phyloP scores from a whole-genome alignment of 2,797 vertebrate genomes.

The Parotocinclus haroldoi region DNA sequence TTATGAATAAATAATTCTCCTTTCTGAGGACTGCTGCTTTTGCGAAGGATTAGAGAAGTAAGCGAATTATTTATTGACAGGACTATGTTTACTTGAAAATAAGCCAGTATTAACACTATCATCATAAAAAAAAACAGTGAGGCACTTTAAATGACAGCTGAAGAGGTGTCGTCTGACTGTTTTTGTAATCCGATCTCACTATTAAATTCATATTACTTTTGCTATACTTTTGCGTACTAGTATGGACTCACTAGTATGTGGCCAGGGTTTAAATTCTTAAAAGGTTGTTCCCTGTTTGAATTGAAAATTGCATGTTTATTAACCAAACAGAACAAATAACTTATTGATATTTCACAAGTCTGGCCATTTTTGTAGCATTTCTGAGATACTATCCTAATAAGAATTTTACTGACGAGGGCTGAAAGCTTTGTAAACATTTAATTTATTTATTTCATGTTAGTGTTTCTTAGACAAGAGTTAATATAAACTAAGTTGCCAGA shows the following conservation, averaged over 20 bases:
- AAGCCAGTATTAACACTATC: constrained; percentile 35
- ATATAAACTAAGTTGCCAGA: constrained; percentile 45
- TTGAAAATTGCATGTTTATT: constrained; percentile 13
- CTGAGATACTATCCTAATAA: constrained; percentile 28
- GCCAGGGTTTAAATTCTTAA: constrained; percentile 54
- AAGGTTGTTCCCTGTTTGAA: constrained; percentile 55
- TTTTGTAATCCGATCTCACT: constrained; percentile 32
- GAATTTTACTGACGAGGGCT: constrained; percentile 39
- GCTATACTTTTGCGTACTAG: constrained; percentile 31
- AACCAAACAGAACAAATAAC: constrained; percentile 9
- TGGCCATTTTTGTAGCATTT: constrained; percentile 52
- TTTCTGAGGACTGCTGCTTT: constrained; percentile 19
- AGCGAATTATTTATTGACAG: constrained; percentile 23
- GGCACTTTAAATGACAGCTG: constrained; percentile 15
- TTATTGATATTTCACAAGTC: constrained; percentile 27
- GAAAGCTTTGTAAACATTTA: constrained; percentile 46
- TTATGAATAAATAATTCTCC: constrained; percentile 18
- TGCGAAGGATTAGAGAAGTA: constrained; percentile 20
- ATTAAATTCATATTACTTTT: constrained; percentile 26
- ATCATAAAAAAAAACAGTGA: constrained; percentile 7
- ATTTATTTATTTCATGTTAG: constrained; percentile 51
- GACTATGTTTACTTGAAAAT: constrained; percentile 44
- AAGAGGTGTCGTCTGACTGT: constrained; percentile 24
- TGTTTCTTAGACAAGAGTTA: constrained; percentile 48
- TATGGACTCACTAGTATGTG: constrained; percentile 47